Conservation (phyloP, 1,140 invertebrate species). For the Monochamus saltuarius region DNA sequence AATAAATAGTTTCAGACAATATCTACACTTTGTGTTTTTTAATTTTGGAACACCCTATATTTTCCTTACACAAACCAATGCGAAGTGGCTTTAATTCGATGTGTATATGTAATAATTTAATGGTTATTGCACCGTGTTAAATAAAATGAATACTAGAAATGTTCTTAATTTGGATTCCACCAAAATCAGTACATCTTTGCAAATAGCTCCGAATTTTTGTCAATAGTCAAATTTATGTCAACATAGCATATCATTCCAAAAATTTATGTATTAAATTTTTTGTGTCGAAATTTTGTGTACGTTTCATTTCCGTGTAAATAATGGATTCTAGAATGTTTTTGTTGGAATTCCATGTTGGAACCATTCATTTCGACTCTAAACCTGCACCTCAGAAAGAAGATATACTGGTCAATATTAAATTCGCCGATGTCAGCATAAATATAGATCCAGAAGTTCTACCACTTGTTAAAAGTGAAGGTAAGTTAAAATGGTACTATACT, state of each 20-base stretch:
- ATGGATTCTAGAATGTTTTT: slow-evolving; percentile 29
- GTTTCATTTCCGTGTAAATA: slow-evolving; percentile 6
- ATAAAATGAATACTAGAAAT: too few relatives aligned
- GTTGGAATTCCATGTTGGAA: slow-evolving; percentile 35
- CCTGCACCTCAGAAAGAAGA: slow-evolving; percentile 26
- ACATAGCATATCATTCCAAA: background rate
- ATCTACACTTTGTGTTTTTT: too few relatives aligned
- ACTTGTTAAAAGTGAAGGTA: slow-evolving; percentile 16
- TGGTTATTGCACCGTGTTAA: too few relatives aligned
- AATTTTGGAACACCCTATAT: background rate
- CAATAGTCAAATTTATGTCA: slow-evolving; percentile 14
- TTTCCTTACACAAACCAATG: background rate
- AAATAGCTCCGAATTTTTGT: background rate
- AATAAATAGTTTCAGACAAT: too few relatives aligned
- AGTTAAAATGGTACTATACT: too few relatives aligned
- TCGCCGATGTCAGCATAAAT: slow-evolving; percentile 27
- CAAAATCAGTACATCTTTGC: background rate
- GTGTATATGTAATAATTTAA: too few relatives aligned
- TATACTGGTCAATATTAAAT: slow-evolving; percentile 29
- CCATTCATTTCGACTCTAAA: slow-evolving; percentile 26
- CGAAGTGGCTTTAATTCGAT: too few relatives aligned
- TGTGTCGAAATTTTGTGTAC: slow-evolving; percentile 17
- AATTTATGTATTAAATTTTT: slow-evolving; percentile 17
- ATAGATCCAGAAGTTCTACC: slow-evolving; percentile 17
- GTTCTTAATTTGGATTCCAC: too few relatives aligned